Evolutionary conservation across 2,888 invertebrate species (phyloP).

Genomic region (Muscina levida): DNA sequence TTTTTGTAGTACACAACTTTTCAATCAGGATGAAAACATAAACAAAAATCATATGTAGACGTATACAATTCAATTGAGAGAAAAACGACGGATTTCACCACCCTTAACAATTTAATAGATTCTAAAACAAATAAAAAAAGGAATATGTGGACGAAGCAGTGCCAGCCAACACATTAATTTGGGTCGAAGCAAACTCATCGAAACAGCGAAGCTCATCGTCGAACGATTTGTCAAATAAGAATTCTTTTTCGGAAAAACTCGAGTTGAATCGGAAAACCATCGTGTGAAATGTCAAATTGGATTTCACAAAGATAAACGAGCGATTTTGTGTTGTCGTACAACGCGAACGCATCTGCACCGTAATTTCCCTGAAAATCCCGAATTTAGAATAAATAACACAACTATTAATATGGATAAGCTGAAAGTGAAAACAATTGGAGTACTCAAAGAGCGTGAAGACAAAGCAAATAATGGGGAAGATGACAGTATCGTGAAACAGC

Average conservation of each 20-base stretch:
- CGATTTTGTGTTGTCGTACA: not conserved
- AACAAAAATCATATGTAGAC: conserved; percentile 45
- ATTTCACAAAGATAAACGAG: conserved; percentile 25
- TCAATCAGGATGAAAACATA: too few relatives aligned
- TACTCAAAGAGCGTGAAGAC: conserved; percentile 75
- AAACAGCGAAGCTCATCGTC: not conserved
- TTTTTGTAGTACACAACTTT: too few relatives aligned
- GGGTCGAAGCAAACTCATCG: not conserved
- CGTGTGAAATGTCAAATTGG: conserved; percentile 36
- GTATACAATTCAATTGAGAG: conserved; percentile 9
- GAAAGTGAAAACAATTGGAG: conserved; percentile 77
- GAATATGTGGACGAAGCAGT: not conserved
- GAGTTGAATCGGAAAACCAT: conserved; percentile 18
- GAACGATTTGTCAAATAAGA: not conserved
- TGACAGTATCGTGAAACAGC: conserved; percentile 31
- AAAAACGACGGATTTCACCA: not conserved
- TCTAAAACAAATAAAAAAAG: not conserved
- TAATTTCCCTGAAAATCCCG: not conserved
- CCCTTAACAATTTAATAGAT: not conserved
- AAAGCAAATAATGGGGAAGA: conserved; percentile 67
- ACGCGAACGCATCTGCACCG: too few relatives aligned
- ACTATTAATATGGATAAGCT: conserved; percentile 73
- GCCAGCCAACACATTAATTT: not conserved
- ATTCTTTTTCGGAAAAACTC: conserved; percentile 36
- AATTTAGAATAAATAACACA: not conserved